Evolutionary conservation across 2,888 invertebrate species (phyloP), one percentile per base, ranked within the genome.

Genomic region (Rutpela maculata): DNA sequence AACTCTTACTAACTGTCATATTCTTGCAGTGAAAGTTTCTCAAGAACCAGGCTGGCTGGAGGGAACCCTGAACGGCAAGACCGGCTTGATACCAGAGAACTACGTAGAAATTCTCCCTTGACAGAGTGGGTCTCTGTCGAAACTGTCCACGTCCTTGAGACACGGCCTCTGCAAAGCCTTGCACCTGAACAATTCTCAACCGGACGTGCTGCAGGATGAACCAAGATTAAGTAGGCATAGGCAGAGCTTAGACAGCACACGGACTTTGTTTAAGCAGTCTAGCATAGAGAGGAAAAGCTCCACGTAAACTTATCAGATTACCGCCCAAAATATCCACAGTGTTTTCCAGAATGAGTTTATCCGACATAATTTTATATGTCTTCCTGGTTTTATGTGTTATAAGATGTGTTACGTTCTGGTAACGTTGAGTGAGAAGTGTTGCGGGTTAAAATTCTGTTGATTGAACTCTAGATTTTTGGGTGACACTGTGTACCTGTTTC

Each of bases 1-100:
- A n/a, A n/a, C n/a, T n/a, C n/a, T n/a, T n/a, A n/a, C n/a, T n/a
- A n/a, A n/a, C n/a, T n/a, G n/a, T n/a, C n/a, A n/a, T n/a, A 17
- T 75, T 78, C 75, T 91, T 92, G 69, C 90, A 97, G 97, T 97
- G 78, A 94, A 95, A 86, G 93, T 94, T 83, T 98, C 98, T 26
- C 94, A 96, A 87, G 99, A 99, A 91, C 98, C 98, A 19, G 99
- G 99, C 84, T 99, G 99, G 99, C 92, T 99, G 87, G 97, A 98
- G 90, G 99, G 99, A 81, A 95, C 96, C 72, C 92, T 99, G 83
- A 95, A 97, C 90, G 98, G 98, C 78, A 95, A 95, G 91, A 95
- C 95, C 67, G 98, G 99, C 68, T 93, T 99, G 82, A 96, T 99
- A 90, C 98, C 98, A 79, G 97, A 97, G 90, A 99, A 99, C 92